These are phyloP conservation scores for Puma concolor DNA, from an alignment of 2,113 vertebrate species.

Conservation along the genomic window DNA sequence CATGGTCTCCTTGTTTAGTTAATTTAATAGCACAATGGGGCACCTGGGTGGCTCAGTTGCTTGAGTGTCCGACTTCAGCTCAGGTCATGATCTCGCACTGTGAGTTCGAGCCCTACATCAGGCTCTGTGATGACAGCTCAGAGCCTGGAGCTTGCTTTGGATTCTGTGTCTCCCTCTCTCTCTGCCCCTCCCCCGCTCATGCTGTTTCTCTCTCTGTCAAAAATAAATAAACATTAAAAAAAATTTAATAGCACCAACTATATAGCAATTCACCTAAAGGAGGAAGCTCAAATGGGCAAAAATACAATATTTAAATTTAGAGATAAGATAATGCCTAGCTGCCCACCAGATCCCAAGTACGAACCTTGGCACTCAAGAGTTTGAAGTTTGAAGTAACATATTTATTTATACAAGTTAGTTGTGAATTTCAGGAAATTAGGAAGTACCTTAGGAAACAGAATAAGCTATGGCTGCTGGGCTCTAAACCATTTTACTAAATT, in stretches of 20 bases:
- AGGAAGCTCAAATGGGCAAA: background rate
- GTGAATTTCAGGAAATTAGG: background rate
- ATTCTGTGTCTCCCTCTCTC: no score
- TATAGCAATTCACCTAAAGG: background rate
- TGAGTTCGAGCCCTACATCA: no score
- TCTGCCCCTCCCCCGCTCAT: no score
- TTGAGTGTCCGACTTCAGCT: no score
- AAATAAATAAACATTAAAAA: no score
- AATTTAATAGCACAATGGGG: background rate
- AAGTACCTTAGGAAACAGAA: background rate
- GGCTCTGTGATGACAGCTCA: no score
- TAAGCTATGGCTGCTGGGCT: background rate
- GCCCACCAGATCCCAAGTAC: background rate
- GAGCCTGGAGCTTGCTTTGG: no score
- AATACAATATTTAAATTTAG: background rate
- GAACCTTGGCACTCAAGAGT: background rate
- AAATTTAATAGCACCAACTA: background rate
- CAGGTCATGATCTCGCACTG: no score
- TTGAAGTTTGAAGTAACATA: background rate
- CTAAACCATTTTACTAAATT: conserved; percentile 22
- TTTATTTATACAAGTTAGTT: background rate
- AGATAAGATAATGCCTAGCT: background rate
- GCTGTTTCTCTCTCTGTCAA: no score
- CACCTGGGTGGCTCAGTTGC: no score
- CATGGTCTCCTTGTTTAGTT: background rate